These are phyloP conservation scores for Reticulitermes speratus DNA, from an alignment of 1,140 invertebrate genomes.

Conservation along the genomic window DNA sequence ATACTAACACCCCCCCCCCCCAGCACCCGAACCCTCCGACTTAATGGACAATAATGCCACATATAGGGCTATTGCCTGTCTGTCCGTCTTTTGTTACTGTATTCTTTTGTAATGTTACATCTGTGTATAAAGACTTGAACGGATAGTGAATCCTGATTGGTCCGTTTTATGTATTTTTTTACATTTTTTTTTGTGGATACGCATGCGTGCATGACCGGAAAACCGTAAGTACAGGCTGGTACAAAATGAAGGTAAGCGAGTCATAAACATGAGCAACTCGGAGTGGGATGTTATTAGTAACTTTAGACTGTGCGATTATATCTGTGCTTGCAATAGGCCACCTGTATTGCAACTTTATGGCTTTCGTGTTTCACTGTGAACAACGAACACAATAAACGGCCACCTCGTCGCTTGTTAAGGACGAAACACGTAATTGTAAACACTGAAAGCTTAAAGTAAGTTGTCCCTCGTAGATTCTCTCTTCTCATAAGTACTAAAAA, in stretches of 20 bases:
- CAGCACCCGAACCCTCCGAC: background rate
- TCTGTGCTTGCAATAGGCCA: too few species aligned
- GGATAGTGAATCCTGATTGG: background rate
- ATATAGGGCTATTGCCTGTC: background rate
- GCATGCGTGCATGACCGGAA: conserved; percentile 16
- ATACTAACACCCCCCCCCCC: background rate
- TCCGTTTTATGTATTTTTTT: conserved; percentile 9
- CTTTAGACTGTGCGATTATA: too few species aligned
- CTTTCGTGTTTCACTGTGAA: too few species aligned
- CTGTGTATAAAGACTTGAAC: conserved; percentile 6
- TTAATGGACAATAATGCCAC: conserved; percentile 12
- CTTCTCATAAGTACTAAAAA: too few species aligned
- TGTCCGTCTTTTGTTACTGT: background rate
- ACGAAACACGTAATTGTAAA: too few species aligned
- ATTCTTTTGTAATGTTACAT: conserved; percentile 14
- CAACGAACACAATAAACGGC: too few species aligned
- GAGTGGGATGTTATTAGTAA: too few species aligned
- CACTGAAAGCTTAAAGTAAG: too few species aligned
- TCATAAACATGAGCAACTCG: background rate
- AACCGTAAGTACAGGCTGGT: background rate
- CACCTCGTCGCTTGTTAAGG: too few species aligned
- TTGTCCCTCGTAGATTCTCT: too few species aligned
- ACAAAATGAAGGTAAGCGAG: background rate
- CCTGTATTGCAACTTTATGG: too few species aligned
- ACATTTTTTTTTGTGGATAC: background rate